Evolutionary conservation across 2,113 vertebrate species (phyloP).

Genomic region (Oreocharis arfaki): DNA sequence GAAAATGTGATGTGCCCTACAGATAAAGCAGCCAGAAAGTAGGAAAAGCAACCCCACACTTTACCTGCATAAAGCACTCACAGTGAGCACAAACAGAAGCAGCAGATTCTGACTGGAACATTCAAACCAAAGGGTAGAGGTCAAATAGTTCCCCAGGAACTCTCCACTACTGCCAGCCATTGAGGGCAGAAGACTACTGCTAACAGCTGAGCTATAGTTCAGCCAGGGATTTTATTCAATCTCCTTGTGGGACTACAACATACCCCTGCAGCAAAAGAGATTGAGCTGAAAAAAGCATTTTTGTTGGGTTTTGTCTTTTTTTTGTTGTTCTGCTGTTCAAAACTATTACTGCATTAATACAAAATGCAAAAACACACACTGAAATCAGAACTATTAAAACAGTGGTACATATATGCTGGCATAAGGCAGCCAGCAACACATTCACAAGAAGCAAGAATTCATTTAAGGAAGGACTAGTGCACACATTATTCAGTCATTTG

Average conservation of each 20-base stretch:
- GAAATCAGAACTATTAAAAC: not conserved
- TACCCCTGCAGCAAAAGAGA: slow-evolving; percentile 65
- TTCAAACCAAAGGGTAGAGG: slow-evolving; percentile 56
- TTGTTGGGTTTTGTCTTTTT: not conserved
- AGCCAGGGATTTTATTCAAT: slow-evolving; percentile 59
- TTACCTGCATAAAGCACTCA: slow-evolving; percentile 64
- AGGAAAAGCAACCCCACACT: slow-evolving; percentile 63
- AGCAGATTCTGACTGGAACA: slow-evolving; percentile 62
- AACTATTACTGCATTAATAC: slow-evolving; percentile 19
- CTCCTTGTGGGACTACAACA: slow-evolving; percentile 64
- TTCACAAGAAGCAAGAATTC: not conserved
- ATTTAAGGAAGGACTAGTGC: not conserved
- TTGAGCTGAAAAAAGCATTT: slow-evolving; percentile 43
- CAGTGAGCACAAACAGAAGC: slow-evolving; percentile 65
- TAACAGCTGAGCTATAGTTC: slow-evolving; percentile 66
- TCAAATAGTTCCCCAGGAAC: slow-evolving; percentile 59
- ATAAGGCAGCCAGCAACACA: not conserved
- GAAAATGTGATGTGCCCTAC: slow-evolving; percentile 37
- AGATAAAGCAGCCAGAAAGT: slow-evolving; percentile 46
- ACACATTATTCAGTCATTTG: not conserved
- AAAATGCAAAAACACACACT: slow-evolving; percentile 17
- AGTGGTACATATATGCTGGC: not conserved
- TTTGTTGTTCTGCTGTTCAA: not conserved
- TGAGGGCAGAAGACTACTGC: slow-evolving; percentile 60
- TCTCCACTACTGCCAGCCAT: slow-evolving; percentile 64